These are phyloP conservation scores for Potamarius usumacintae DNA, from an alignment of 2,113 vertebrate genomes.

Conservation along the genomic window DNA sequence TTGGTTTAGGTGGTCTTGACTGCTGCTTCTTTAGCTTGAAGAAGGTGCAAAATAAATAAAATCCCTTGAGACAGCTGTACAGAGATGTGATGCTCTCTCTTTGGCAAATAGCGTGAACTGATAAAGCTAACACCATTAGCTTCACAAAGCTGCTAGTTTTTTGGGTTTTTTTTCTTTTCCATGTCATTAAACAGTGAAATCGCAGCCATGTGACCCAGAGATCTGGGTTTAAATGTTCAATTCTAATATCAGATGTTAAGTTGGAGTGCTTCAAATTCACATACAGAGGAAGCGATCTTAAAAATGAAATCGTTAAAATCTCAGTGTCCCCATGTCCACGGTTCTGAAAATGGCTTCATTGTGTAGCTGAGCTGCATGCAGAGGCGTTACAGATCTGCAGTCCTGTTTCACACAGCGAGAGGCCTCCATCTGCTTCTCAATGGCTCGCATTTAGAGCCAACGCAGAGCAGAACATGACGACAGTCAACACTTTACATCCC, in stretches of 20 bases:
- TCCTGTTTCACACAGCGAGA: background rate
- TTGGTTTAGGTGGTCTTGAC: too few species aligned
- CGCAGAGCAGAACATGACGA: conserved; percentile 21
- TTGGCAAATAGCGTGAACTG: background rate
- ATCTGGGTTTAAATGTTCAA: background rate
- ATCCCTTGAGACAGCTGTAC: background rate
- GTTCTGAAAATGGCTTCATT: conserved; percentile 8
- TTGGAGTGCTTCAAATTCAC: background rate
- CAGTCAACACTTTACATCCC: background rate
- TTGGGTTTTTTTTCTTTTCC: background rate
- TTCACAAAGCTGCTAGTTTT: too few species aligned
- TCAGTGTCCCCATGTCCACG: background rate
- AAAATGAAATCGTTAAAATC: background rate
- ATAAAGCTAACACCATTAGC: background rate
- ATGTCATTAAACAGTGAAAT: background rate
- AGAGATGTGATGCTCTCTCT: background rate
- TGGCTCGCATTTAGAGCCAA: conserved; percentile 16
- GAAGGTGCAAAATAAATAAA: background rate
- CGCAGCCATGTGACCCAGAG: background rate
- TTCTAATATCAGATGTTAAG: background rate
- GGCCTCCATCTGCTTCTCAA: conserved; percentile 21
- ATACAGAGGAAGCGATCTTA: background rate
- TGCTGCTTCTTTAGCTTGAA: background rate
- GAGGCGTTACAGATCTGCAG: background rate
- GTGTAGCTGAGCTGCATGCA: background rate